Evolutionary conservation across 2,888 invertebrate species (phyloP), one percentile per base, ranked within the genome.

Genomic region (Galerucella pusilla): DNA sequence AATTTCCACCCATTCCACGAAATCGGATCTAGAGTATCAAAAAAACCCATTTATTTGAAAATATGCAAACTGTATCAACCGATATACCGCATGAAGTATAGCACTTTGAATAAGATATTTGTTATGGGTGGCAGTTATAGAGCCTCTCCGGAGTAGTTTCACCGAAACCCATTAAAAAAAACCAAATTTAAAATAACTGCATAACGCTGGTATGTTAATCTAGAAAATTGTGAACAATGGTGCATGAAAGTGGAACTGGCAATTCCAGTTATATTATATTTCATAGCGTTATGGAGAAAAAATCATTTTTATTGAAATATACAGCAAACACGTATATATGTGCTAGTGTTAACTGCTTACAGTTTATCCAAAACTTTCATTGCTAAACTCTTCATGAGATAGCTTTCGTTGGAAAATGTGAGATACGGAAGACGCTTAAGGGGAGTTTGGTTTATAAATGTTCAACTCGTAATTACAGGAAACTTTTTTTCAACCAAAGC

Each of bases 291-390:
- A 16, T 20, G 16, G 45, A 11, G 25, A 61, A 69, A 69, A 69
- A 69, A 60, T 16, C 42, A 12, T 69, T 69, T 69, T 69, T 11
- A 61, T 28, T 28, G 61, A 69, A 69, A 69, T 69, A 61, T 61
- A 69, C 61, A 69, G 45, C 69, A 46, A 45, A 60, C 59, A 68
- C 20, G 57, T 57, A 59, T 12, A 45, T 46, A 69, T 25, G 69
- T 49, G 49, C 25, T 49, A 46, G 61, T 46, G 46, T 49, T 16
- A 52, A 52, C n/a, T 52, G 52, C n/a, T 68, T 46, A 45, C 3
- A 45, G 68, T 68, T 68, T 59, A 69, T 61, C 61, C 25, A 7
- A 61, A 25, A 69, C 61, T 61, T 60, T 25, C 69, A 69, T 69
- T 61, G 46, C 61, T 28, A n/a, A 60, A 49, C 60, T 61, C 61